A percentile compares a stretch with the other conserved stretches of the same genome.
phyloP scores from a whole-genome alignment of 2,113 vertebrate genomes.

The Cebidichthys violaceus region DNA sequence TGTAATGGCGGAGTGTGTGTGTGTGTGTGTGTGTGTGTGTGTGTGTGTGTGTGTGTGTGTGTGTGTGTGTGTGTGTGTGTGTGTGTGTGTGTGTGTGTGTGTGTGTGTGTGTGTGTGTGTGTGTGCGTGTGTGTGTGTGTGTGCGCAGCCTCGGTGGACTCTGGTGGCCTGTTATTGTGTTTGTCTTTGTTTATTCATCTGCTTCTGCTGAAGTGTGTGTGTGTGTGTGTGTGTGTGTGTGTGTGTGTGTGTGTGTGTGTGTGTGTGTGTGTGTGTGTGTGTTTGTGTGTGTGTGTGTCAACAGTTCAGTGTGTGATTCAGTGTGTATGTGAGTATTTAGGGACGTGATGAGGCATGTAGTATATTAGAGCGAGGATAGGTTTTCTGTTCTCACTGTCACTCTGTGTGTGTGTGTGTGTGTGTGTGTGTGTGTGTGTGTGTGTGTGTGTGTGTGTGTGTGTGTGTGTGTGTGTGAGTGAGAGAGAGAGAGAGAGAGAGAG shows the following conservation, averaged over 20 bases:
- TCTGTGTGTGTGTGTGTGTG: neutral
- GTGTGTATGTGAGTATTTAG: conserved; percentile 27
- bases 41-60: conserved; percentile 4
- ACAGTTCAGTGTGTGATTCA: conserved; percentile 21
- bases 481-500: conserved; percentile 2
- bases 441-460: conserved; percentile 15
- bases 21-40: neutral
- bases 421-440: conserved; percentile 28
- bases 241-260: conserved; percentile 50
- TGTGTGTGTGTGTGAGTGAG: conserved; percentile 33
- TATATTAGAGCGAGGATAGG: conserved; percentile 44
- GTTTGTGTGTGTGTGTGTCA: conserved; percentile 46
- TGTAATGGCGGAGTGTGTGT: neutral
- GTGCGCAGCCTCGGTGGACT: conserved; percentile 18
- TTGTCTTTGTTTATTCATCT: conserved; percentile 50
- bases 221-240: conserved; percentile 41
- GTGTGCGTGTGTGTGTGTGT: neutral
- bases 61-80: neutral
- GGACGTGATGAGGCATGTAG: conserved; percentile 57
- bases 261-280: conserved; percentile 40
- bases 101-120: conserved; percentile 14
- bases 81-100: neutral
- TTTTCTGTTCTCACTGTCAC: conserved; percentile 17
- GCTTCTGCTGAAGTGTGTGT: conserved; percentile 48
- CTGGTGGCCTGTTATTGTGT: conserved; percentile 32